Evolutionary conservation across 2,113 vertebrate species (phyloP).

Genomic region (Phylloscopus trochiloides): DNA sequence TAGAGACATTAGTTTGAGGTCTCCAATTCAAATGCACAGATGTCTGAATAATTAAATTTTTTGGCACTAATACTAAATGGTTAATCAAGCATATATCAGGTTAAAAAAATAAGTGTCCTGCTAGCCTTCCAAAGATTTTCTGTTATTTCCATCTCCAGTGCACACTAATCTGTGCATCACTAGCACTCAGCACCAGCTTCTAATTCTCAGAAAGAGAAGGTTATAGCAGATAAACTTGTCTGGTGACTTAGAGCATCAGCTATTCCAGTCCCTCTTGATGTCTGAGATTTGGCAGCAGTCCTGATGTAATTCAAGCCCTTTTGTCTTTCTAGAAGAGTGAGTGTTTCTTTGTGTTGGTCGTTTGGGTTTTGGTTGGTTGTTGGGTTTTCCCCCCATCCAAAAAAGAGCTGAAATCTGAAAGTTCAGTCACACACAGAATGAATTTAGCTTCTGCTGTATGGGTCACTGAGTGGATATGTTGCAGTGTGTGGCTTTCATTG

Average conservation of each 20-base stretch:
- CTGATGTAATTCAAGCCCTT: neutral
- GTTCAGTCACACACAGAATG: neutral
- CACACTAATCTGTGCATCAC: neutral
- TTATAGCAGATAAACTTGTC: neutral
- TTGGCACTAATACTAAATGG: neutral
- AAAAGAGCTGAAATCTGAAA: neutral
- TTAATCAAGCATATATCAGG: neutral
- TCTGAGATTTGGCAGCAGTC: neutral
- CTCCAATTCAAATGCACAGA: neutral
- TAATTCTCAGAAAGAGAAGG: neutral
- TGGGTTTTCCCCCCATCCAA: rapidly evolving
- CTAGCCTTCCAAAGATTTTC: neutral
- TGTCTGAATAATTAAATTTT: neutral
- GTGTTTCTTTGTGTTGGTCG: neutral
- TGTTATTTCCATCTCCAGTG: neutral
- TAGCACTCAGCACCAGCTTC: neutral
- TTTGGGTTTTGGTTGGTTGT: neutral
- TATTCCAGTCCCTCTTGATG: neutral
- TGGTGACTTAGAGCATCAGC: neutral
- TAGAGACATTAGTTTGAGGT: neutral
- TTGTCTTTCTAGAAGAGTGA: neutral
- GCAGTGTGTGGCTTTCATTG: neutral
- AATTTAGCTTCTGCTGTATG: neutral
- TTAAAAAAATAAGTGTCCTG: neutral
- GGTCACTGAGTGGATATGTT: neutral